Percentiles rank a stretch among this genome's conserved stretches.
These are phyloP conservation scores for Eupithecia exiguata DNA, from an alignment of 2,888 invertebrate species.

Conservation along the genomic window DNA sequence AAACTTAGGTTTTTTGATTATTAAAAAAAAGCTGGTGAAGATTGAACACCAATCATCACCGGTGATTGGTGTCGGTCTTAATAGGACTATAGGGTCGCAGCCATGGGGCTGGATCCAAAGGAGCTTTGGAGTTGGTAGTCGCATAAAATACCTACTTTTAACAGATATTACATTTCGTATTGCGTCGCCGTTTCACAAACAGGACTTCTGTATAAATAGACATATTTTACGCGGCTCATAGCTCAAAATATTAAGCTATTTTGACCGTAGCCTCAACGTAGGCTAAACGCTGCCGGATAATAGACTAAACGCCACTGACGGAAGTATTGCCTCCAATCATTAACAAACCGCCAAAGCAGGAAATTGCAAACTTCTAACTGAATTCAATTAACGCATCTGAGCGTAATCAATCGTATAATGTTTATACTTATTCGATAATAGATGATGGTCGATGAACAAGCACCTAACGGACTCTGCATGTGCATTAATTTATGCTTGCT, in stretches of 20 bases:
- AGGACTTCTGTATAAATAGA: too few species aligned
- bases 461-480: neutral
- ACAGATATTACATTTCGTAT: too few species aligned
- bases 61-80: too few species aligned
- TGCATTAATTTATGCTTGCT: neutral
- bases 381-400: constrained; percentile 22
- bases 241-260: too few species aligned
- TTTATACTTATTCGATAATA: constrained; percentile 3
- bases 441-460: neutral
- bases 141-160: too few species aligned
- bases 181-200: too few species aligned
- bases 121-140: too few species aligned
- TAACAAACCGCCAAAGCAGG: constrained; percentile 16
- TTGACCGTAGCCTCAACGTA: neutral
- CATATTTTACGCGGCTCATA: neutral
- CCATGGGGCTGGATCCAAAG: too few species aligned
- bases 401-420: constrained; percentile 12
- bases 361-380: constrained; percentile 14
- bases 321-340: neutral
- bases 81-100: too few species aligned
- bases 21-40: neutral
- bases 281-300: neutral
- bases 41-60: neutral
- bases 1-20: too few species aligned
- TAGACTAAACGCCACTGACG: neutral